phyloP scores from a whole-genome alignment of 2,888 invertebrate genomes.

The Perizoma affinitatum region DNA sequence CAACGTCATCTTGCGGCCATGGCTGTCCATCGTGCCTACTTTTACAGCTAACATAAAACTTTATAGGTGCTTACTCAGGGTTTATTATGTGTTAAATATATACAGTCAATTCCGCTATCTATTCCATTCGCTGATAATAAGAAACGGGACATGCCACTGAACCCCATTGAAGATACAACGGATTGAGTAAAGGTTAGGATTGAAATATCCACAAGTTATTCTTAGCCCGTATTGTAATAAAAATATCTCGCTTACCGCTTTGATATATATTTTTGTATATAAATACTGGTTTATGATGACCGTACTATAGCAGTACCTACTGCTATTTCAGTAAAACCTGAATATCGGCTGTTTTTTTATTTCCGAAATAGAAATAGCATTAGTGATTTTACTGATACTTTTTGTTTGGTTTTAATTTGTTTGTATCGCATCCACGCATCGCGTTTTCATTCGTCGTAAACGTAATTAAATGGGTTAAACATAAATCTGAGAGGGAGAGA shows the following conservation, averaged over 20 bases:
- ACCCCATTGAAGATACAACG: not conserved
- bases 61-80: slow-evolving; percentile 54
- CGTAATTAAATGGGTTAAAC: slow-evolving; percentile 62
- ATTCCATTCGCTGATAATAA: slow-evolving; percentile 50
- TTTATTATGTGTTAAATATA: slow-evolving; percentile 61
- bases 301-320: too few relatives aligned
- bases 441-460: slow-evolving; percentile 42
- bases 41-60: slow-evolving; percentile 58
- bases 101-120: slow-evolving; percentile 50
- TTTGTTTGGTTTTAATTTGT: slow-evolving; percentile 26
- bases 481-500: slow-evolving; percentile 62
- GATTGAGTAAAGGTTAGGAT: too few relatives aligned
- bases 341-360: too few relatives aligned
- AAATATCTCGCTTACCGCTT: too few relatives aligned
- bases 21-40: slow-evolving; percentile 50
- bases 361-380: too few relatives aligned
- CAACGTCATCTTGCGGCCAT: slow-evolving; percentile 51
- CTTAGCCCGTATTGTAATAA: too few relatives aligned
- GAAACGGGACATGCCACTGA: slow-evolving; percentile 14
- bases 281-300: too few relatives aligned
- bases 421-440: slow-evolving; percentile 15
- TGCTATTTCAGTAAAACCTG: too few relatives aligned
- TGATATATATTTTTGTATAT: too few relatives aligned
- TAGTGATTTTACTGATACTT: too few relatives aligned
- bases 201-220: too few relatives aligned